Evolutionary conservation across 1,140 invertebrate species (phyloP).

Genomic region (Drosophila obscura): DNA sequence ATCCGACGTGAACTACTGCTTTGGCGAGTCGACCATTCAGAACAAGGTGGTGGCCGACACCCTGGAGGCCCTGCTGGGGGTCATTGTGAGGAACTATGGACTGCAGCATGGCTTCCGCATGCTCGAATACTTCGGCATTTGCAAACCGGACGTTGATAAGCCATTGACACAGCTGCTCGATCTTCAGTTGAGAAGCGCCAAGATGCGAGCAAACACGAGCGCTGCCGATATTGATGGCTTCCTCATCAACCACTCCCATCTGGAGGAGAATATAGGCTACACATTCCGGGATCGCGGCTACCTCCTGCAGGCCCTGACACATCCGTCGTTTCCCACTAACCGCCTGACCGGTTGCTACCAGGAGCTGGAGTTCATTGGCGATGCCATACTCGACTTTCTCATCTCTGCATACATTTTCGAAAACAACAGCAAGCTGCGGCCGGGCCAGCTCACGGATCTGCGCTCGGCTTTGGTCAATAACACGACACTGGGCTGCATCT

Average conservation of each 20-base stretch:
- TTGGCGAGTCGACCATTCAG: constrained; percentile 26
- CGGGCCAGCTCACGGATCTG: constrained; percentile 95
- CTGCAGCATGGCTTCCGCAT: constrained; percentile 86
- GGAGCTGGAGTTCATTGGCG: constrained; percentile 97
- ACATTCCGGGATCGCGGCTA: constrained; percentile 87
- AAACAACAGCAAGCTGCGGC: constrained; percentile 87
- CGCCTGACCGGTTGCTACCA: constrained; percentile 95
- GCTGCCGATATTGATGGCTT: constrained; percentile 83
- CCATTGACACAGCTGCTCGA: constrained; percentile 79
- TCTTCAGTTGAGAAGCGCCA: constrained; percentile 59
- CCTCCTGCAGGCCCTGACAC: constrained; percentile 94
- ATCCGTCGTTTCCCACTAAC: constrained; percentile 95
- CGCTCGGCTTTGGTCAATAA: constrained; percentile 98
- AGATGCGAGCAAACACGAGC: constrained; percentile 78
- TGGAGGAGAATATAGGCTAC: constrained; percentile 88
- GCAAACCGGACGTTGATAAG: constrained; percentile 85
- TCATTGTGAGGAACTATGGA: constrained; percentile 87
- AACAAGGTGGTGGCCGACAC: constrained; percentile 88
- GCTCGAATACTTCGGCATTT: constrained; percentile 89
- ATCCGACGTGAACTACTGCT: constrained; percentile 52
- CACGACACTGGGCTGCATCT: constrained; percentile 94
- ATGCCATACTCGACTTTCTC: constrained; percentile 97
- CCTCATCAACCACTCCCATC: constrained; percentile 83
- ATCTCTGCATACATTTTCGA: constrained; percentile 95
- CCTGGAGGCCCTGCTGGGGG: constrained; percentile 93